These are phyloP conservation scores for Andrena minutula DNA, from an alignment of 2,888 invertebrate species.

Conservation along the genomic window DNA sequence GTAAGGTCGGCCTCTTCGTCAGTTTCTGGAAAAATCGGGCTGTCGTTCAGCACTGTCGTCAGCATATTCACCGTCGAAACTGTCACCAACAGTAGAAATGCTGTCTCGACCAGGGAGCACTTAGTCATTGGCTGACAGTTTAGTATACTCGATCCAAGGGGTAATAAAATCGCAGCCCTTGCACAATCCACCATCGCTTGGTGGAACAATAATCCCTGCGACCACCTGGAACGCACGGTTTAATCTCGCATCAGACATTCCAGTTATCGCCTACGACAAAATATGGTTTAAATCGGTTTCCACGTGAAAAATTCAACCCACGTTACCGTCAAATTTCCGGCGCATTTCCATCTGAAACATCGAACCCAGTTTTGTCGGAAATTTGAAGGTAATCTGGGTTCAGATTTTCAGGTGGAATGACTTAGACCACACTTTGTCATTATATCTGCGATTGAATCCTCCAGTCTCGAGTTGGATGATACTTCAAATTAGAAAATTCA, in stretches of 20 bases:
- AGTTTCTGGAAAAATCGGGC: constrained; percentile 93
- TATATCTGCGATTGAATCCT: too few species aligned
- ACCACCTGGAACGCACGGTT: constrained; percentile 88
- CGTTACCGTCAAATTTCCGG: too few species aligned
- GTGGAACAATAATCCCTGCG: constrained; percentile 93
- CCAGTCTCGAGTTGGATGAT: too few species aligned
- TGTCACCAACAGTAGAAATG: constrained; percentile 94
- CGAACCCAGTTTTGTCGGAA: too few species aligned
- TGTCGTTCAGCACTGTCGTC: constrained; percentile 94
- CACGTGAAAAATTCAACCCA: too few species aligned
- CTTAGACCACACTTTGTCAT: too few species aligned
- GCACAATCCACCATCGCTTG: constrained; percentile 94
- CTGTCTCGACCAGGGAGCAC: constrained; percentile 95
- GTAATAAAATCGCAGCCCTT: constrained; percentile 92
- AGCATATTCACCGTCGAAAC: constrained; percentile 96
- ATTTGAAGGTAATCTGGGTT: too few species aligned
- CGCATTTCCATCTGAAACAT: too few species aligned
- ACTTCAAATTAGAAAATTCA: too few species aligned
- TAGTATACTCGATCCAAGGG: constrained; percentile 92
- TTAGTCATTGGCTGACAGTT: constrained; percentile 94
- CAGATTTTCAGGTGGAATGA: too few species aligned
- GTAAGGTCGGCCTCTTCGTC: constrained; percentile 90
- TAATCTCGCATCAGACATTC: not conserved
- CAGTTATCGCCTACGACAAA: too few species aligned
- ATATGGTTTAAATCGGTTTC: too few species aligned